Percentiles rank a stretch among this genome's conserved stretches.
phyloP scores from a whole-genome alignment of 2,888 invertebrate species.

The Eilema depressum region DNA sequence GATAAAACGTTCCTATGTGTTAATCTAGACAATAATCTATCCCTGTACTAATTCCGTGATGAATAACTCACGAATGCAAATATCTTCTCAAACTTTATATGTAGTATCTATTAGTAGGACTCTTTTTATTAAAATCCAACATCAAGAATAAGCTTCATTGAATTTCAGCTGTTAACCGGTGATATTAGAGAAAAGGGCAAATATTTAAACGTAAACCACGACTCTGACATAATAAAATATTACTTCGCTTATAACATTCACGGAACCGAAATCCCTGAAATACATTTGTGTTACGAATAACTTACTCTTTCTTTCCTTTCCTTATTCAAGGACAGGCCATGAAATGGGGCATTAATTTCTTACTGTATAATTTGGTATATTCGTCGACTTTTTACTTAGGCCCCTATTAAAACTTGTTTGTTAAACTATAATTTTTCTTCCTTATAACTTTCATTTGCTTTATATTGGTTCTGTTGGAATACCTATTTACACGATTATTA shows the following conservation, averaged over 20 bases:
- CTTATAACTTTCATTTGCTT: too few relatives aligned
- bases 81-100: too few relatives aligned
- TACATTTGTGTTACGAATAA: slow-evolving; percentile 1
- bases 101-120: too few relatives aligned
- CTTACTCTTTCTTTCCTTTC: not conserved
- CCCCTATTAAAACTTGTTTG: too few relatives aligned
- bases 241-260: slow-evolving; percentile 1
- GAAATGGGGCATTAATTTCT: not conserved
- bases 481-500: too few relatives aligned
- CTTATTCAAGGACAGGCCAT: not conserved
- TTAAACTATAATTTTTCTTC: too few relatives aligned
- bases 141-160: not conserved
- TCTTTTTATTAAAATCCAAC: too few relatives aligned
- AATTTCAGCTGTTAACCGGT: not conserved
- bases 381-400: not conserved
- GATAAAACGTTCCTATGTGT: too few relatives aligned
- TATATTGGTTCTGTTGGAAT: too few relatives aligned
- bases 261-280: not conserved
- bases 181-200: not conserved
- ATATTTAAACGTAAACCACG: not conserved
- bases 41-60: too few relatives aligned
- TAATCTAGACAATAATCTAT: too few relatives aligned
- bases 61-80: too few relatives aligned
- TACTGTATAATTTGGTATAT: not conserved
- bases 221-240: slow-evolving; percentile 1